These are phyloP conservation scores for Octodon degus DNA, from an alignment of 2,113 vertebrate species.

Conservation along the genomic window DNA sequence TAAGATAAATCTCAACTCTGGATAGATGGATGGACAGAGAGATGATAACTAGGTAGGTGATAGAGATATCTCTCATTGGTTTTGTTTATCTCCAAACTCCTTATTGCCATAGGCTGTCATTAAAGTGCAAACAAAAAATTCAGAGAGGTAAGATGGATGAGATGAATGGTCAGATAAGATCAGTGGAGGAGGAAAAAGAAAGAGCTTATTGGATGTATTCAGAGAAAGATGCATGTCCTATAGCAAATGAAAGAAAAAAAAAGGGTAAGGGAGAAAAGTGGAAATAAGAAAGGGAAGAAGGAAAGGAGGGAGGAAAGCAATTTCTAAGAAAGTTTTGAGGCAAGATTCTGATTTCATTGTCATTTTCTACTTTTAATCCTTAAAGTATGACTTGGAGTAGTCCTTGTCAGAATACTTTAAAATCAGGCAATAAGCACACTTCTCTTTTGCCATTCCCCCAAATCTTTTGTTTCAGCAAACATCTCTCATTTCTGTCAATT, in stretches of 20 bases:
- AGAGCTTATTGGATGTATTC: background rate
- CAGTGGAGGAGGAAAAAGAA: background rate
- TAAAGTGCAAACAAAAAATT: background rate
- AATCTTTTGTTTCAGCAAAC: slow-evolving; percentile 21
- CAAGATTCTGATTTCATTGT: background rate
- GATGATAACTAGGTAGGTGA: background rate
- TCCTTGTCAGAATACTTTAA: background rate
- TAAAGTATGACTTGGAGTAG: background rate
- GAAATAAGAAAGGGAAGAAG: fast-evolving
- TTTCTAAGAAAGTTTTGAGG: background rate
- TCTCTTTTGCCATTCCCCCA: background rate
- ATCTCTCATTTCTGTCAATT: background rate
- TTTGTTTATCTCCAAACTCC: background rate
- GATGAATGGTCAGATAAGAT: background rate
- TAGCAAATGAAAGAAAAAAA: background rate
- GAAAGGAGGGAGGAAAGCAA: background rate
- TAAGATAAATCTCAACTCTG: background rate
- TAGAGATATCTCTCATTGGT: background rate
- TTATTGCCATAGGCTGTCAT: background rate
- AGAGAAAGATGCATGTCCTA: background rate
- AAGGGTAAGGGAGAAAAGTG: background rate
- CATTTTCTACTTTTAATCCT: slow-evolving; percentile 10
- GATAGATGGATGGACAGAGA: background rate
- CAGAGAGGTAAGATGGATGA: background rate
- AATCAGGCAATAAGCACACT: slow-evolving; percentile 12